A percentile compares a stretch with the other conserved stretches of the same genome.
Evolutionary conservation across 2,888 invertebrate genomes (phyloP).

Genomic region (Yponomeuta cagnagella): DNA sequence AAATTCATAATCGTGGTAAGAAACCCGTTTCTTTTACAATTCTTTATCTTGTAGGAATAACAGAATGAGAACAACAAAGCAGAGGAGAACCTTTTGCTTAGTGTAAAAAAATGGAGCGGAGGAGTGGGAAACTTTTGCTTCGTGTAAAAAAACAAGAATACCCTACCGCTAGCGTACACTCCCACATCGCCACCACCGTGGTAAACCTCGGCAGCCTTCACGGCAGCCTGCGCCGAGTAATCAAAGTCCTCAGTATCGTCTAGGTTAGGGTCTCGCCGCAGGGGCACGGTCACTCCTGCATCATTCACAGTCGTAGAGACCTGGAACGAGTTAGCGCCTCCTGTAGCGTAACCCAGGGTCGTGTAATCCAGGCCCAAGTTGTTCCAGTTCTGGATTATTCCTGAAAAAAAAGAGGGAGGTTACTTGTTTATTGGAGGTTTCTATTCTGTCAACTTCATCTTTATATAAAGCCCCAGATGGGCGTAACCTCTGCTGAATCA

Average conservation of each 20-base stretch:
- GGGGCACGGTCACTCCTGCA: constrained; percentile 42
- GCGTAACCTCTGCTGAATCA: too few relatives aligned
- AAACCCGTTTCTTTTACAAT: too few relatives aligned
- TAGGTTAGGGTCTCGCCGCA: constrained; percentile 76
- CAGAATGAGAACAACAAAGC: too few relatives aligned
- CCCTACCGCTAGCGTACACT: constrained; percentile 84
- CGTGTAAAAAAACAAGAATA: neutral
- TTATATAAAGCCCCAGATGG: too few relatives aligned
- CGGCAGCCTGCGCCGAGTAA: constrained; percentile 84
- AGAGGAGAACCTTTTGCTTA: too few relatives aligned
- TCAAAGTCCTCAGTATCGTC: constrained; percentile 78
- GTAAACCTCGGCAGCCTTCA: constrained; percentile 82
- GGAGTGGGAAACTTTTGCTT: too few relatives aligned
- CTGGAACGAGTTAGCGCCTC: constrained; percentile 81
- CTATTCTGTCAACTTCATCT: too few relatives aligned
- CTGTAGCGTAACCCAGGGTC: constrained; percentile 85
- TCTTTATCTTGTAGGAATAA: too few relatives aligned
- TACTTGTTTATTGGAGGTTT: neutral
- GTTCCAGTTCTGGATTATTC: constrained; percentile 53
- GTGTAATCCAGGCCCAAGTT: constrained; percentile 80
- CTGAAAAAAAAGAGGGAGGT: neutral
- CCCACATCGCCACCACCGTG: constrained; percentile 92
- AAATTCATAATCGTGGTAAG: too few relatives aligned
- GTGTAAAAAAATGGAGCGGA: too few relatives aligned
- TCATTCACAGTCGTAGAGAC: constrained; percentile 42